Base-by-base conservation (phyloP, 2,888 invertebrate species). In the Polia nebulosa region DNA sequence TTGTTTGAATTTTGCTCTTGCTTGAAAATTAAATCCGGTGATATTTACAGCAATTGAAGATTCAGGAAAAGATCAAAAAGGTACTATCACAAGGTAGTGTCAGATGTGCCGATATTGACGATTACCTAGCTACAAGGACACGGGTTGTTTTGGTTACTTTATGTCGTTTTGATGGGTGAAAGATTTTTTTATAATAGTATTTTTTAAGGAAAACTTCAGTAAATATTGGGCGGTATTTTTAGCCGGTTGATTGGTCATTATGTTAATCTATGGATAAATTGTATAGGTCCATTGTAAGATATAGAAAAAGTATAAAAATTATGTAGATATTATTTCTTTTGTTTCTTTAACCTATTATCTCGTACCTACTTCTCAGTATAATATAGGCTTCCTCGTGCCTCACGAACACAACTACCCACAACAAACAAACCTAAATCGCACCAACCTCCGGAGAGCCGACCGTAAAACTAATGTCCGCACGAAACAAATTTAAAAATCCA, bases 401-500 rank as follows among this genome's bases (percentile, higher is more conserved):
- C 25, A 25, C 17, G 20, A 32, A 55, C 11, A 63, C 17, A 61
- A 11, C n/a, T 11, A 32, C 53, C 41, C n/a, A 51, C n/a, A 51
- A 49, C 27, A 80, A 80, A 75, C 53, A 52, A 63, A 36, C 34
- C 59, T 73, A 69, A 45, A 67, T 52, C 53, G 60, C 32, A 55
- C 64, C 32, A 61, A 60, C 68, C 74, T 72, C 66, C n/a, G 60
- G 78, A 69, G 56, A 76, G 36, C 80, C 56, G 44, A 51, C 72
- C 65, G 56, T 77, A 85, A 82, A 87, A 85, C 85, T 79, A 84
- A 78, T 83, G 78, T 81, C 80, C 84, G 85, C 72, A 76, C 76
- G 83, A 73, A 82, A 79, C 85, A 90, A 93, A 87, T 88, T 90
- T 86, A 90, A 90, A 91, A 89, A 91, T 89, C 90, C 90, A 90